A percentile compares a stretch with the other conserved stretches of the same genome.
phyloP scores from a whole-genome alignment of 1,140 invertebrate species.

The Pachypsylla venusta region DNA sequence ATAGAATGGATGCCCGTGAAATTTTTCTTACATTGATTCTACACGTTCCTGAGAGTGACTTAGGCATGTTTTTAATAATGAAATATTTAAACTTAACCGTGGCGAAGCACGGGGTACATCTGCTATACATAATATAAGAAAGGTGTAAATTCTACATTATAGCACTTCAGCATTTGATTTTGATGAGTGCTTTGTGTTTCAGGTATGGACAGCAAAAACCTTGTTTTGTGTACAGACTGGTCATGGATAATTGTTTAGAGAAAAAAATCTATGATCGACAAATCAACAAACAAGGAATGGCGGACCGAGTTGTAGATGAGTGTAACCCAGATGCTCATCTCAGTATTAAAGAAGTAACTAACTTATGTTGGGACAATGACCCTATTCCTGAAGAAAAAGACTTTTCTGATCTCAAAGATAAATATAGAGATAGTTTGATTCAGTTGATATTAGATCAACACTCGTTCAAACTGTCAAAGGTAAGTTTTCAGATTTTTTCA shows the following conservation, averaged over 20 bases:
- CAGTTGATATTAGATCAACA: conserved; percentile 51
- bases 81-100: too few species aligned
- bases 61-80: too few species aligned
- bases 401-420: conserved; percentile 48
- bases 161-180: too few species aligned
- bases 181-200: too few species aligned
- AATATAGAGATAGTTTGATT: conserved; percentile 67
- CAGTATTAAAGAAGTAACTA: conserved; percentile 86
- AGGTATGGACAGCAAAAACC: conserved; percentile 87
- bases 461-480: conserved; percentile 55
- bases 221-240: conserved; percentile 89
- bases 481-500: conserved; percentile 18
- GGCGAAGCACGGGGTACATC: too few species aligned
- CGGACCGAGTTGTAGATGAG: conserved; percentile 94
- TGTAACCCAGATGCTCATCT: conserved; percentile 92
- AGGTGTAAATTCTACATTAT: too few species aligned
- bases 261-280: conserved; percentile 97
- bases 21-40: too few species aligned
- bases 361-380: conserved; percentile 82
- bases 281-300: conserved; percentile 94
- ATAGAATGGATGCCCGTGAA: too few species aligned
- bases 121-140: too few species aligned
- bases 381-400: conserved; percentile 58
- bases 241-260: conserved; percentile 93
- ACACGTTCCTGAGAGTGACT: too few species aligned